Evolutionary conservation across 2,113 vertebrate species (phyloP).

Genomic region (Thomomys bottae): DNA sequence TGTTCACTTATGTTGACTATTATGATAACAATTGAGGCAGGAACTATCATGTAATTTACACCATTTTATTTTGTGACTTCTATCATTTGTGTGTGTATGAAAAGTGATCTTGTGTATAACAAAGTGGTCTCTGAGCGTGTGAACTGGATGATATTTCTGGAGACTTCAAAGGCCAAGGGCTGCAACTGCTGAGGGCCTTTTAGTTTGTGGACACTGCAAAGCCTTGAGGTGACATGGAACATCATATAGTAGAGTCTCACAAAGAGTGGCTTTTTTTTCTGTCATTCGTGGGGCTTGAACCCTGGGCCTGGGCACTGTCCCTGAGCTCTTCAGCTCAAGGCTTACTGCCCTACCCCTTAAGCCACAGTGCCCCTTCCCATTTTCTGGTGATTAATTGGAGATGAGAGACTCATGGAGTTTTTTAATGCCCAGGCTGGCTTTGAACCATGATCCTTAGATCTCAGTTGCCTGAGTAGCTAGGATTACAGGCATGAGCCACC

Average conservation of each 20-base stretch:
- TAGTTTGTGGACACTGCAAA: not conserved
- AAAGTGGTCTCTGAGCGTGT: not conserved
- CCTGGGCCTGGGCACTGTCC: too few species aligned
- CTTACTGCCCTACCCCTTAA: too few species aligned
- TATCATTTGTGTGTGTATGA: not conserved
- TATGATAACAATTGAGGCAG: not conserved
- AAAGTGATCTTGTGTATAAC: too few species aligned
- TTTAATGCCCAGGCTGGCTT: too few species aligned
- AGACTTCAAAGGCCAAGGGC: not conserved
- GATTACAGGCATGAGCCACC: too few species aligned
- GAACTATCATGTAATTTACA: not conserved
- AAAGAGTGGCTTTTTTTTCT: not conserved
- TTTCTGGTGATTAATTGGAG: too few species aligned
- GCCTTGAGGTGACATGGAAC: not conserved
- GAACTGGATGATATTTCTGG: not conserved
- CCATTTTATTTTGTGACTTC: not conserved
- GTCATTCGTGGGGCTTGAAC: too few species aligned
- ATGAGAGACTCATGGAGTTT: too few species aligned
- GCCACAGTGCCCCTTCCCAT: too few species aligned
- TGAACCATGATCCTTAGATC: too few species aligned
- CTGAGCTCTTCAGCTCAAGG: too few species aligned
- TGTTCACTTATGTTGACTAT: not conserved
- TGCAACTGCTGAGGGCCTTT: not conserved
- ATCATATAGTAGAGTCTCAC: not conserved
- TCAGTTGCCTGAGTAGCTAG: too few species aligned